Evolutionary conservation across 2,113 vertebrate genomes (phyloP), one percentile per base, ranked within the genome.

Genomic region (Neodontobutis hainanensis): DNA sequence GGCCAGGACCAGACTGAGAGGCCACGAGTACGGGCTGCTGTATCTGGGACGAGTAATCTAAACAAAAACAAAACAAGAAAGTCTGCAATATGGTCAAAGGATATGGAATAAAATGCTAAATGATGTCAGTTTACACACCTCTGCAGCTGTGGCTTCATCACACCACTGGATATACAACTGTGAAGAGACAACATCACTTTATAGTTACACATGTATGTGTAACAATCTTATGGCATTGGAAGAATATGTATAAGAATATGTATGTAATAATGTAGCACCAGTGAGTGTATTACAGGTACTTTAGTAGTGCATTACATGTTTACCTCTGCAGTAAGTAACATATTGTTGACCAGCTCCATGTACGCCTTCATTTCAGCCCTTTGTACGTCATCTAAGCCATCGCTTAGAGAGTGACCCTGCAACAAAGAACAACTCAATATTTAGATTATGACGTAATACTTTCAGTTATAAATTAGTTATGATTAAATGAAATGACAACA

Each of bases 321-420:
- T 93, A 97, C 96, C 95, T 97, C 96, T 65, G 96, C 96, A 85
- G 96, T 98, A 64, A 98, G 91, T 60, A 98, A 92, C 95, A 97
- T 97, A 86, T 97, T 97, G 92, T 97, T 97, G 85, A 93, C 91
- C 70, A 93, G 78, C 84, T 93, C 92, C 91, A 99, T 97, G 89
- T 98, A 99, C 11, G 96, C 97, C 90, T 99, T 98, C 96, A 99
- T 97, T 89, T 99, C 95, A 68, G 96, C 96, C 87, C 96, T 95
- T 78, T 99, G 97, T 75, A 98, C 93, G 70, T 97, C 95, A 84
- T 97, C 95, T 84, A 98, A 84, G 15, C 95, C 91, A 55, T 98
- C 96, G 73, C 95, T 98, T 86, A 99, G 92, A 80, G 95, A 91
- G 92, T 98, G 95, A 77, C 97, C 97, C 97, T 99, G 87, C 11